phyloP scores from a whole-genome alignment of 37 sponge, comb jelly and placozoan species.

The Aphrocallistes beatrix region DNA sequence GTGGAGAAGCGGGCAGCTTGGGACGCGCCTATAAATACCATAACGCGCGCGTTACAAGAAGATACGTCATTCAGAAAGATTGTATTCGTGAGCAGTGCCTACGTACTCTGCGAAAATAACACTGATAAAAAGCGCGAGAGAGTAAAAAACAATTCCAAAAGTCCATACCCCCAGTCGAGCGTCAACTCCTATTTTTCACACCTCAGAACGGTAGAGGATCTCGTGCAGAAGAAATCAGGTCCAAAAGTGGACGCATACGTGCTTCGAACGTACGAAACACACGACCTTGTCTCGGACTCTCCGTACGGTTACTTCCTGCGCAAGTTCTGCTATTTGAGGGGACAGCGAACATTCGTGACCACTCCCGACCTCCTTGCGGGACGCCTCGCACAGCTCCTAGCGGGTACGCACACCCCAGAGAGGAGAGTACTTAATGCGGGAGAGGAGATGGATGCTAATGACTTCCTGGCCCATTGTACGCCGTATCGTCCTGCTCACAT shows the following conservation, averaged over 20 bases:
- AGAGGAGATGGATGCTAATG: background rate
- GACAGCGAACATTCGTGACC: background rate
- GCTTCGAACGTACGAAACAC: background rate
- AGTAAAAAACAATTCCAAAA: background rate
- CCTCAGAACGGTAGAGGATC: conserved; percentile 5
- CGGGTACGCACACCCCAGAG: background rate
- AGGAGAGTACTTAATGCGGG: background rate
- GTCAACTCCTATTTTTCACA: background rate
- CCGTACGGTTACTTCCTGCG: background rate
- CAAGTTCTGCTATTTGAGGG: background rate
- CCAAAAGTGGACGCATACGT: background rate
- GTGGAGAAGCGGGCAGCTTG: background rate
- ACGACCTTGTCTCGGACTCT: background rate
- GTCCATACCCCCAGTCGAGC: too few relatives aligned
- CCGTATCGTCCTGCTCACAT: background rate
- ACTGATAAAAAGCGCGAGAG: background rate
- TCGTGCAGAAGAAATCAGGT: background rate
- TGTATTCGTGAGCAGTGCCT: background rate
- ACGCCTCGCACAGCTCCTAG: background rate
- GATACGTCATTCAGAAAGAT: background rate
- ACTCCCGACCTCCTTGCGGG: background rate
- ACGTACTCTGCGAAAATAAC: background rate
- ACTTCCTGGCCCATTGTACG: background rate
- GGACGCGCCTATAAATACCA: background rate
- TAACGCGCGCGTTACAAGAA: background rate